Evolutionary conservation across 2,113 vertebrate genomes (phyloP), one percentile per base, ranked within the genome.

Genomic region (Condylura cristata): DNA sequence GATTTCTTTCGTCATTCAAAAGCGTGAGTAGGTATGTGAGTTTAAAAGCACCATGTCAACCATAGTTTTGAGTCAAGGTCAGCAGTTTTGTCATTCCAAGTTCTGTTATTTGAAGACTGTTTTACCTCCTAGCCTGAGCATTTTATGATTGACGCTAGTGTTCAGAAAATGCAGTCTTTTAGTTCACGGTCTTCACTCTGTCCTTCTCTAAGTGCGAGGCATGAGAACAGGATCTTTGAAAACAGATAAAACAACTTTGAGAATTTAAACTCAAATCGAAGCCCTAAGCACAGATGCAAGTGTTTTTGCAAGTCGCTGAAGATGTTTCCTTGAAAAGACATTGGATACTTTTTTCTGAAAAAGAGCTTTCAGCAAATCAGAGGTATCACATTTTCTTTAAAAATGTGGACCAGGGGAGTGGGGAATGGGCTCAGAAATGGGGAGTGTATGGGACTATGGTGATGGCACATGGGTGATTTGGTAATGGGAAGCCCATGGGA

Each of bases 51-150:
- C 71, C 51, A 4, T 11, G 87, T 89, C 70, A 51, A 37, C 75
- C 65, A 10, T 89, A 70, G 93, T 95, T 97, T 48, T 75, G 58
- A 94, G 72, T 86, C 89, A 96, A 94, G 75, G 94, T 93, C 86
- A 89, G 53, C 60, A 18, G 89, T 80, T 89, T 85, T 72, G 66
- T 96, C 90, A 89, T 93, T 89, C 65, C 28, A 44, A n/a, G 93
- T 91, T 79, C 82, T 3, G 0, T 80, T 63, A 26, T 65, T 56
- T 65, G 93, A 95, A 93, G 92, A 65, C 72, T 46, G 28, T 12
- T 83, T 44, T 28, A 30, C 53, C 48, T 93, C 58, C 76, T 65
- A 22, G 89, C 17, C 79, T 66, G 61, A 5, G 24, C 22, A n/a
- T 75, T 89, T n/a, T 80, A 4, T 83, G 37, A 68, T 9, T 11